Evolutionary conservation across 2,888 invertebrate species (phyloP).

Genomic region (Leistus spinibarbis): DNA sequence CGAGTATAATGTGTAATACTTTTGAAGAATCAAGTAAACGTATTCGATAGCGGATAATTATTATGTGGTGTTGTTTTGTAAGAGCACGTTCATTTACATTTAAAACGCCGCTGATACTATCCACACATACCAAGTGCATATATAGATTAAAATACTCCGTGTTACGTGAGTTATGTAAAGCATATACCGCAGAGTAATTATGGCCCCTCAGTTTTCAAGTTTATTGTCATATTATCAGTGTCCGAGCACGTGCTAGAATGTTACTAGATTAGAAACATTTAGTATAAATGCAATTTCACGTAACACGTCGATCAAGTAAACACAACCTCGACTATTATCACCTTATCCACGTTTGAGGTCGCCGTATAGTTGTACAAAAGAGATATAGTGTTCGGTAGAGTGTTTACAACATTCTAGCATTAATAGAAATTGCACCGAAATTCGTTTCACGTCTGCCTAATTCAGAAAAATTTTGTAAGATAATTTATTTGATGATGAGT

Average conservation of each 20-base stretch:
- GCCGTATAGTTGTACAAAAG: no score
- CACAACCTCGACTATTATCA: no score
- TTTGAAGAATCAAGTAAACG: not conserved
- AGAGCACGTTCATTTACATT: not conserved
- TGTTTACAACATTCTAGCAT: no score
- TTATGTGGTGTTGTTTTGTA: not conserved
- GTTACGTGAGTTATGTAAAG: not conserved
- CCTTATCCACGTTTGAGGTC: no score
- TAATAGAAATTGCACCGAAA: no score
- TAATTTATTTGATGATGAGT: no score
- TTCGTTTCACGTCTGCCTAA: no score
- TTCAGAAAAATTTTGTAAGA: no score
- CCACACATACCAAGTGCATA: not conserved
- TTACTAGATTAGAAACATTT: conserved; percentile 6
- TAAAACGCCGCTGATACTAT: not conserved
- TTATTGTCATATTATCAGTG: conserved; percentile 8
- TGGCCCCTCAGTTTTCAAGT: not conserved
- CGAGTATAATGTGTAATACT: not conserved
- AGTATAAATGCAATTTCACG: conserved; percentile 5
- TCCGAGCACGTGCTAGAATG: not conserved
- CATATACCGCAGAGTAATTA: not conserved
- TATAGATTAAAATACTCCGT: not conserved
- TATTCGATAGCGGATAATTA: not conserved
- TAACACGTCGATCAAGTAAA: not conserved
- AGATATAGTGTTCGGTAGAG: no score